These are phyloP conservation scores for Stigmatopora nigra DNA, from an alignment of 2,113 vertebrate genomes.

Conservation along the genomic window DNA sequence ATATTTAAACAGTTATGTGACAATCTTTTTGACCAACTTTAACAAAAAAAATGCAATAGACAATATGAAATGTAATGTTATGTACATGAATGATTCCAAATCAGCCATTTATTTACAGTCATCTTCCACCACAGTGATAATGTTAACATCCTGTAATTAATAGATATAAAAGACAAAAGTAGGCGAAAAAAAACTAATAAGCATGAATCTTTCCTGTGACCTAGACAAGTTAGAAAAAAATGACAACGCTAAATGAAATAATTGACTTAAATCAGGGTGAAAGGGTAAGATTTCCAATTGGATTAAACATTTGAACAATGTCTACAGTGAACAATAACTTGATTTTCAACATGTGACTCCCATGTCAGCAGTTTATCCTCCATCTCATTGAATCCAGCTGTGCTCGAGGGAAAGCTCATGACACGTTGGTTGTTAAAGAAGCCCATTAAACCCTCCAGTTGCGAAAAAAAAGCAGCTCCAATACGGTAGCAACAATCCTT, in stretches of 20 bases:
- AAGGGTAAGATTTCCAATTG: neutral
- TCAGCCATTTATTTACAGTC: too few relatives aligned
- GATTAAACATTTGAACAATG: neutral
- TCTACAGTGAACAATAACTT: conserved; percentile 5
- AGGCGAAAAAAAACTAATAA: neutral
- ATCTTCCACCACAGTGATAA: too few relatives aligned
- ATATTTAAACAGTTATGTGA: too few relatives aligned
- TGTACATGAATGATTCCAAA: too few relatives aligned
- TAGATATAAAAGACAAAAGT: neutral
- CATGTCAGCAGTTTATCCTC: conserved; percentile 8
- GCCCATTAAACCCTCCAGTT: conserved; percentile 8
- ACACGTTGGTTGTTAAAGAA: conserved; percentile 14
- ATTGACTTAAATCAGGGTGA: neutral
- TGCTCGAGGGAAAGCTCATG: conserved; percentile 16
- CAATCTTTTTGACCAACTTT: too few relatives aligned
- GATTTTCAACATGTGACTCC: conserved; percentile 19
- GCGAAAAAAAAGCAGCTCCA: neutral
- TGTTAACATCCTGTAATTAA: too few relatives aligned
- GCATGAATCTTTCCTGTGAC: neutral
- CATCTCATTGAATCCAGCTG: neutral
- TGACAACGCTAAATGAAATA: neutral
- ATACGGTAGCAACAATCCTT: neutral
- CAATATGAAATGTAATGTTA: too few relatives aligned
- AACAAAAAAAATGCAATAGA: too few relatives aligned
- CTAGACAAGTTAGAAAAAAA: neutral